phyloP scores from a whole-genome alignment of 2,888 invertebrate genomes.

The Minunthozetes semirufus region DNA sequence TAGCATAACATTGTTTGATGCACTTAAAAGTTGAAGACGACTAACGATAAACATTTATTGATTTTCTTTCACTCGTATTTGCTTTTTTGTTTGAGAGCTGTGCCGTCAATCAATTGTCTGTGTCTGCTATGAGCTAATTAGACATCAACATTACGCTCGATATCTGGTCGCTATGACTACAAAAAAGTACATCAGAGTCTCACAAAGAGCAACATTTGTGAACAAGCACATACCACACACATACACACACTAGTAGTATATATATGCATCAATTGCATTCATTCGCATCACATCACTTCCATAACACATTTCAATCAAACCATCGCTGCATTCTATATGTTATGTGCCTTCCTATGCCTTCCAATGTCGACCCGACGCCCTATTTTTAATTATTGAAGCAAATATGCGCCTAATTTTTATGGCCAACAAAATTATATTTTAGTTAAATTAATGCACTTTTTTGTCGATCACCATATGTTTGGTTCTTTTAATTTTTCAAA shows the following conservation, averaged over 20 bases:
- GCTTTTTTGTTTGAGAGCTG: constrained; percentile 29
- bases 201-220: background rate
- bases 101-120: constrained; percentile 30
- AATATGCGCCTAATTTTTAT: background rate
- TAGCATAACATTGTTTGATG: constrained; percentile 18
- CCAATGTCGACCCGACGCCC: background rate
- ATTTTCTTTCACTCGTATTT: constrained; percentile 27
- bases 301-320: constrained; percentile 22
- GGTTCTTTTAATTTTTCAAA: background rate
- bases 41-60: constrained; percentile 26
- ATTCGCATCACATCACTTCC: constrained; percentile 25
- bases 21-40: constrained; percentile 8
- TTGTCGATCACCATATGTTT: constrained; percentile 20
- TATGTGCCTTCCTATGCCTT: background rate
- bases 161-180: constrained; percentile 19
- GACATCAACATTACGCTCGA: constrained; percentile 20
- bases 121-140: constrained; percentile 17
- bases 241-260: background rate
- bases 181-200: background rate
- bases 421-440: background rate
- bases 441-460: background rate
- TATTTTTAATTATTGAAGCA: constrained; percentile 25
- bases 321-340: background rate
- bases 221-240: background rate
- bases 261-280: constrained; percentile 9